These are phyloP conservation scores for roundworm (Caenorhabditis elegans) DNA, from an alignment of 1,140 invertebrate genomes.

Conservation along the genomic window DNA sequence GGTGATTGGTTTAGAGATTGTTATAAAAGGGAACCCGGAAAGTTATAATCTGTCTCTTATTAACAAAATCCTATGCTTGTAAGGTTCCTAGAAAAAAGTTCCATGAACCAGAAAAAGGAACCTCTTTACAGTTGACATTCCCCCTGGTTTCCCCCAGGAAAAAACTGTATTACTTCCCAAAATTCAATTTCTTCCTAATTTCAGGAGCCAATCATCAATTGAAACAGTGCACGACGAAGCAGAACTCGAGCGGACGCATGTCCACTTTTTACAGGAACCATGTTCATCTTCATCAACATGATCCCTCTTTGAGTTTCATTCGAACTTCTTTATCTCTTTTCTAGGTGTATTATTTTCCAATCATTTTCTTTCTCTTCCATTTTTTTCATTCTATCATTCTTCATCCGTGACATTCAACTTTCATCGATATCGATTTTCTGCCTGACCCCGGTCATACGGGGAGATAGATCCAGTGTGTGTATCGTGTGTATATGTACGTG, in stretches of 20 bases:
- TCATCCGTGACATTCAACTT: slow-evolving; percentile 6
- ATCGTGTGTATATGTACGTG: slow-evolving; percentile 8
- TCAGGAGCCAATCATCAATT: slow-evolving; percentile 40
- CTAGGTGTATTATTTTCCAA: slow-evolving; percentile 3
- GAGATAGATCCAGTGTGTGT: background rate
- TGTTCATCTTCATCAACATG: background rate
- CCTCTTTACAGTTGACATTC: too few species aligned
- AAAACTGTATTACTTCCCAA: background rate
- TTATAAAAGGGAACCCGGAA: too few species aligned
- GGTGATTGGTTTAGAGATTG: background rate
- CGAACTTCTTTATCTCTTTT: background rate
- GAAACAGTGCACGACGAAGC: slow-evolving; percentile 35
- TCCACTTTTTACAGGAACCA: slow-evolving; percentile 1
- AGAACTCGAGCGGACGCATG: slow-evolving; percentile 18
- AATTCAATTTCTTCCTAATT: background rate
- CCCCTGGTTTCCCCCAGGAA: too few species aligned
- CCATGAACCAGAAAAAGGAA: too few species aligned
- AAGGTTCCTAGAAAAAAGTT: too few species aligned
- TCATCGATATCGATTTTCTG: slow-evolving; percentile 16
- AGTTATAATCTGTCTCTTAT: too few species aligned
- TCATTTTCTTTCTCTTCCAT: background rate
- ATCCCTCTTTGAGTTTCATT: background rate
- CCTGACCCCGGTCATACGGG: background rate
- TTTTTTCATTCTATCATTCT: background rate
- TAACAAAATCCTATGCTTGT: too few species aligned